Evolutionary conservation across 1,140 invertebrate species (phyloP).

Genomic region (Trissolcus basalis): DNA sequence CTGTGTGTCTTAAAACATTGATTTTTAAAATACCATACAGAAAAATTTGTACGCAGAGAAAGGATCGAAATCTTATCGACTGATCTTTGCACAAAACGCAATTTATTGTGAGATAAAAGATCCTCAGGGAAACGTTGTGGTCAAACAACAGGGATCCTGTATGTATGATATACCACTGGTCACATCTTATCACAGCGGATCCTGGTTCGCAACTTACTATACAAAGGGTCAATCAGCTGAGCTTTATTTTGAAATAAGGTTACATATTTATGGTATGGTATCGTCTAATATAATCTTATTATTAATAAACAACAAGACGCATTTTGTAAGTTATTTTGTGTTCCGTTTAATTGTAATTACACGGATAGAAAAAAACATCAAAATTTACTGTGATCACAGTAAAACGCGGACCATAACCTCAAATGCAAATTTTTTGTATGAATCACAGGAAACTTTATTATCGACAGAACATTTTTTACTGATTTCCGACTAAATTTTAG

Average conservation of each 20-base stretch:
- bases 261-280: constrained; percentile 51
- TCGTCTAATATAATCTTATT: background rate
- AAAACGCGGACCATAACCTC: too few species aligned
- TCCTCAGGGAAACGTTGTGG: constrained; percentile 42
- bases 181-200: constrained; percentile 55
- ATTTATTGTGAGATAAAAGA: constrained; percentile 54
- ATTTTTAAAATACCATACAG: constrained; percentile 19
- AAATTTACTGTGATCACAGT: too few species aligned
- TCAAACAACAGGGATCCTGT: constrained; percentile 26
- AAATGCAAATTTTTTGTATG: too few species aligned
- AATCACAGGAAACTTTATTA: too few species aligned
- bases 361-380: too few species aligned
- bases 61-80: constrained; percentile 33
- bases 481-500: too few species aligned
- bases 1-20: background rate
- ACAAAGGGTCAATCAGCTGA: constrained; percentile 29
- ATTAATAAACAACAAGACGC: too few species aligned
- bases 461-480: too few species aligned
- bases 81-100: constrained; percentile 25
- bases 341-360: too few species aligned
- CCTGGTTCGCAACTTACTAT: constrained; percentile 56
- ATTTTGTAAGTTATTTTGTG: too few species aligned
- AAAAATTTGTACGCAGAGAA: constrained; percentile 26
- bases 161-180: constrained; percentile 45
- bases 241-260: constrained; percentile 30